Percentiles rank a stretch among this genome's conserved stretches.
Evolutionary conservation across 2,888 invertebrate species (phyloP).

Genomic region (Oscheius onirici): DNA sequence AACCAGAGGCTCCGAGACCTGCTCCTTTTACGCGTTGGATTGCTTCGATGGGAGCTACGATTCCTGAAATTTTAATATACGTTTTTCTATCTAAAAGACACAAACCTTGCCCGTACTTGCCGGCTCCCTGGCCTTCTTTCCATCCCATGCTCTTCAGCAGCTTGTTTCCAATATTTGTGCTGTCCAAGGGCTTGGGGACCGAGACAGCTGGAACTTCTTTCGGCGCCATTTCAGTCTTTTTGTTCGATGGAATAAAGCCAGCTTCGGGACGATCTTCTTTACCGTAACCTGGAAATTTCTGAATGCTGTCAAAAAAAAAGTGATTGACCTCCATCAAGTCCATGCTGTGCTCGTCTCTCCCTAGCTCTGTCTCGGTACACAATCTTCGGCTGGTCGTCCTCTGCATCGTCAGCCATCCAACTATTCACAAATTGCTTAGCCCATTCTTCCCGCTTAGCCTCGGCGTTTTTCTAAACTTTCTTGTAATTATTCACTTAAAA

Average conservation of each 20-base stretch:
- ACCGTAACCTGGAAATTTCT: conserved; percentile 16
- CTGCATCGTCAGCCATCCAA: conserved; percentile 16
- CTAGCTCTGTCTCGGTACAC: conserved; percentile 92
- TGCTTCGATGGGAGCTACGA: conserved; percentile 66
- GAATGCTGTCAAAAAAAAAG: neutral
- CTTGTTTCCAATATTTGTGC: conserved; percentile 90
- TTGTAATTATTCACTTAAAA: neutral
- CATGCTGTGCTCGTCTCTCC: conserved; percentile 91
- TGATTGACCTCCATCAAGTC: conserved; percentile 72
- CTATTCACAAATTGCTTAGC: conserved; percentile 37
- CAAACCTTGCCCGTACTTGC: conserved; percentile 83
- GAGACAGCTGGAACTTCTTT: conserved; percentile 50
- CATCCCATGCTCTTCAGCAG: conserved; percentile 98
- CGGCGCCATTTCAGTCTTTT: neutral
- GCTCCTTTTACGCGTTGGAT: conserved; percentile 65
- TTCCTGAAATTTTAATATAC: conserved; percentile 51
- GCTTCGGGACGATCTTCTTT: conserved; percentile 26
- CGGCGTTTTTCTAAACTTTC: conserved; percentile 55
- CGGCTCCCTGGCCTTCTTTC: conserved; percentile 94
- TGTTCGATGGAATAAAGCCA: neutral
- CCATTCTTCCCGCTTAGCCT: conserved; percentile 53
- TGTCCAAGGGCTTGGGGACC: conserved; percentile 53
- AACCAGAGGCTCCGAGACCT: conserved; percentile 59
- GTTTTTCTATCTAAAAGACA: neutral
- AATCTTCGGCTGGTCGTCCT: conserved; percentile 33